Evolutionary conservation across 1,140 invertebrate genomes (phyloP).

Genomic region (Leptestheria dahalacensis): DNA sequence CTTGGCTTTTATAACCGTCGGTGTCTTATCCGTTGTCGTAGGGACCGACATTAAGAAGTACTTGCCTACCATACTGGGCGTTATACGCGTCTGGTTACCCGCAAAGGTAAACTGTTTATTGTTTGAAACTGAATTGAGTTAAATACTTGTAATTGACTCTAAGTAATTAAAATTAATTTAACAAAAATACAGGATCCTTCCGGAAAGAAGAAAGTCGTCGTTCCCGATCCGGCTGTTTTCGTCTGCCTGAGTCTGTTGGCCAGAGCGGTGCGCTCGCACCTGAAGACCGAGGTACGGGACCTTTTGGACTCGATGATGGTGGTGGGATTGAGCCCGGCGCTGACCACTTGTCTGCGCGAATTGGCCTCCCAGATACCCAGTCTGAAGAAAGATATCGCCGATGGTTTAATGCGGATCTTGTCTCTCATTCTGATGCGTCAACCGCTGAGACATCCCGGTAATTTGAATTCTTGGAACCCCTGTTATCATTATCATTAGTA

Average conservation of each 20-base stretch:
- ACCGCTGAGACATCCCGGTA: constrained; percentile 59
- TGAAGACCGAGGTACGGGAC: constrained; percentile 61
- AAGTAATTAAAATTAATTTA: background rate
- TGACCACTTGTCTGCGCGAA: constrained; percentile 81
- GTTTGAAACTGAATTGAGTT: background rate
- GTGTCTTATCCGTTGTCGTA: constrained; percentile 79
- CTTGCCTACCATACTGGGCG: constrained; percentile 70
- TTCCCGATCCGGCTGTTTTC: constrained; percentile 78
- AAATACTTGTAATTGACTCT: background rate
- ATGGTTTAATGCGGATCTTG: constrained; percentile 50
- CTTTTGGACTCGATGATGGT: constrained; percentile 82
- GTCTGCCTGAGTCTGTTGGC: constrained; percentile 86
- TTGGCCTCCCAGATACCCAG: constrained; percentile 73
- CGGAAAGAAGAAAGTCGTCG: constrained; percentile 35
- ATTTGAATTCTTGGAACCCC: background rate
- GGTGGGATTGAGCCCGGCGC: constrained; percentile 71
- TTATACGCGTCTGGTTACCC: constrained; percentile 64
- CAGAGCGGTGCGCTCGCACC: constrained; percentile 53
- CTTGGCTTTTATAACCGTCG: constrained; percentile 75
- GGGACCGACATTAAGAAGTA: constrained; percentile 62
- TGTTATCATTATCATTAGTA: no score
- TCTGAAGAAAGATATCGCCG: constrained; percentile 77
- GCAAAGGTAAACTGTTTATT: constrained; percentile 32
- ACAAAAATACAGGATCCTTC: constrained; percentile 21
- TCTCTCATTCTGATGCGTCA: constrained; percentile 72